Evolutionary conservation across 2,888 invertebrate genomes (phyloP), one percentile per base, ranked within the genome.

Genomic region (Glaucopsyche alexis): DNA sequence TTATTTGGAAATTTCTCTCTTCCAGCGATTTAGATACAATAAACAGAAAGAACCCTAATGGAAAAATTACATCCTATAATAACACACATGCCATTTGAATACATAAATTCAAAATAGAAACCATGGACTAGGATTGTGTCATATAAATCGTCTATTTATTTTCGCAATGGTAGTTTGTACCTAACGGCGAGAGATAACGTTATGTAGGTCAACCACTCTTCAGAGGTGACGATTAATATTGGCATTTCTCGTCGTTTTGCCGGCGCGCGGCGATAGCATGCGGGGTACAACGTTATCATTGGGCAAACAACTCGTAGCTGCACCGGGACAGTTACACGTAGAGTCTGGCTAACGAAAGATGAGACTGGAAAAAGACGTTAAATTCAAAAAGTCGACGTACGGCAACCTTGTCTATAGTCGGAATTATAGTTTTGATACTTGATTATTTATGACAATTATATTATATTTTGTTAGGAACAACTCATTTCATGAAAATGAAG

Each of bases 191-290:
- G 55, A 55, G 29, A 60, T 60, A 60, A 29, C 29, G 60, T 60
- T 9, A 60, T 60, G 29, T 60, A 38, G 60, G 60, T 60, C 60
- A 60, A 14, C 29, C 29, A 60, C 60, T 60, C 60, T 5, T 55
- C 55, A 60, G 60, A 60, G 60, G 60, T 60, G 60, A 60, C 60
- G 60, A 60, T 38, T 60, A 60, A 29, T 60, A 60, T 60, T 60
- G 60, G 29, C 60, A 60, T 60, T 60, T 29, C 29, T 60, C 60
- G 60, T 29, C 14, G 60, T 1, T 14, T 29, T 2, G 29, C 13
- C 1, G 29, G 13, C 47, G 47, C n/a, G 40, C 47, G 47, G 19
- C 55, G 55, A 55, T 55, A 60, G 60, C 60, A 16, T 55, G 55
- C 55, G 19, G 55, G 55, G 5, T 6, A 19, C 6, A 11, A 13